Base-by-base conservation (phyloP, 2,888 invertebrate species). In the Orthosia cruda region DNA sequence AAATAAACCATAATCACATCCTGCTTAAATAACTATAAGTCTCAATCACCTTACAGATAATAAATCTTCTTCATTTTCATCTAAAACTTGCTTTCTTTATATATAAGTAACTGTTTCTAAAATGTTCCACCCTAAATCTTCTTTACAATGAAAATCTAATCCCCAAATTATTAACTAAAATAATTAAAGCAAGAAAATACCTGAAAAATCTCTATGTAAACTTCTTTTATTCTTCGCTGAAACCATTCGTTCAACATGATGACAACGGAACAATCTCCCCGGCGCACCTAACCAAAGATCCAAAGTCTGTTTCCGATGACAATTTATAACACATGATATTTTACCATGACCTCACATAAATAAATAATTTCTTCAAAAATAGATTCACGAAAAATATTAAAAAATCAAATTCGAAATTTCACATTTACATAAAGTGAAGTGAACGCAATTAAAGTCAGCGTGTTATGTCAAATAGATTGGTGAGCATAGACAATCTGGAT, bases 231-330 rank as follows among this genome's bases (percentile, higher is more conserved):
- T 89, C 93, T 91, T 91, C 94, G 93, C 90, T 94, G 94, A 91
- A 91, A 96, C 94, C 96, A 96, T 96, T 94, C 96, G 96, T 93
- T 95, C 94, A 96, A 95, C 96, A 96, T 96, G 94, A 93, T 96
- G 95, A 91, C 89, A 91, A 91, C 91, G 89, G 92, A 87, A 89
- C 83, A 81, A 90, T 89, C 90, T 87, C 85, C 87, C 88, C 88
- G 89, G 85, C 89, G 86, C 92, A 91, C 91, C 92, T 93, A 92
- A 93, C 92, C 89, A 93, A 93, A 89, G 90, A 91, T 90, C 80
- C 89, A 83, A 89, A 84, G 88, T 89, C 88, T 89, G 81, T 91
- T 89, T 87, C 87, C 87, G 89, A 91, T 85, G 80, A 80, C 87
- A 94, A 93, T 94, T 96, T 94, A 94, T 85, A 92, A 93, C 94